Percentiles rank a stretch among this genome's conserved stretches.
These are phyloP conservation scores for Ctenoplectra terminalis DNA, from an alignment of 1,140 invertebrate species.

Conservation along the genomic window DNA sequence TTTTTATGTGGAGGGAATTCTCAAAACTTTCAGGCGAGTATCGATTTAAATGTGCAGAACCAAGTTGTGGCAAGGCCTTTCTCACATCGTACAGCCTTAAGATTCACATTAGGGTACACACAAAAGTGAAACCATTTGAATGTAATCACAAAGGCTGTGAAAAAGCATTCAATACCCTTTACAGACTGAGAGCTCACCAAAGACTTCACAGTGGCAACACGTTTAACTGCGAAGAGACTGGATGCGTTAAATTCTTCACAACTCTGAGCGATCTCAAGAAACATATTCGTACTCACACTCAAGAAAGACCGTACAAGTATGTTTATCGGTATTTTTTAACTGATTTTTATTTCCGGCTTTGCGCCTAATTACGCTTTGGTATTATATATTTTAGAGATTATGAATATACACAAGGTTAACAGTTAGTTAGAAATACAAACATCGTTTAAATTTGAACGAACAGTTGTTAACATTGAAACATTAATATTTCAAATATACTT, in stretches of 20 bases:
- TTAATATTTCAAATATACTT: not conserved
- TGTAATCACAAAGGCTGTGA: slow-evolving; percentile 90
- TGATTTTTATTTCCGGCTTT: not conserved
- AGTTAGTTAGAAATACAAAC: not conserved
- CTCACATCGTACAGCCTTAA: slow-evolving; percentile 97
- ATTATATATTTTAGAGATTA: not conserved
- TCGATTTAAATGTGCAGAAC: slow-evolving; percentile 94
- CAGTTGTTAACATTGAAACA: not conserved
- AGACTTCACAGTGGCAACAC: slow-evolving; percentile 96
- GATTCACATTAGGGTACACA: slow-evolving; percentile 97
- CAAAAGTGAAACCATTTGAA: slow-evolving; percentile 96
- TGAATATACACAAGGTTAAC: not conserved
- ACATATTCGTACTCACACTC: slow-evolving; percentile 95
- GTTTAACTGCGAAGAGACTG: slow-evolving; percentile 94
- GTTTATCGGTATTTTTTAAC: slow-evolving; percentile 72
- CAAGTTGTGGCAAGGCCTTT: slow-evolving; percentile 95
- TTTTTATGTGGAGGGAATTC: slow-evolving; percentile 72
- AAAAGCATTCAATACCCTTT: slow-evolving; percentile 97
- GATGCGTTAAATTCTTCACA: slow-evolving; percentile 96
- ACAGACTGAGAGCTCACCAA: slow-evolving; percentile 96
- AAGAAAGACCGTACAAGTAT: slow-evolving; percentile 95
- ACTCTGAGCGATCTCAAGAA: slow-evolving; percentile 97
- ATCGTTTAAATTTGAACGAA: not conserved
- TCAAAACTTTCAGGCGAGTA: slow-evolving; percentile 91
- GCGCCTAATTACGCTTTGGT: not conserved